phyloP scores from a whole-genome alignment of 2,888 invertebrate genomes.

The Rhodophaea formosa region DNA sequence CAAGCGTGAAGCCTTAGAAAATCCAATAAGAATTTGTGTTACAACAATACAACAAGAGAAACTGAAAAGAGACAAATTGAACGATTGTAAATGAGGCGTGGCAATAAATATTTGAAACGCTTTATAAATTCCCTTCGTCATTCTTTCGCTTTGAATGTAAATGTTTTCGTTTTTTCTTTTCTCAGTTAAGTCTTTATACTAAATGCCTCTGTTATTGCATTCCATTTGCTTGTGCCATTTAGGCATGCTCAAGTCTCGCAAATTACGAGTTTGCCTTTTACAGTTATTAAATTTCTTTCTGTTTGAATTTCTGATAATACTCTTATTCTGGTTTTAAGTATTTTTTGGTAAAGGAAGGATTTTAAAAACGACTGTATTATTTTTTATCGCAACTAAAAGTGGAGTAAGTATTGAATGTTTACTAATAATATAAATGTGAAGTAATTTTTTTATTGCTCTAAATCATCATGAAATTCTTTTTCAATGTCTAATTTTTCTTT shows the following conservation, averaged over 20 bases:
- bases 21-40: conserved; percentile 21
- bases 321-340: too few species aligned
- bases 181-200: conserved; percentile 25
- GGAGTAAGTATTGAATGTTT: too few species aligned
- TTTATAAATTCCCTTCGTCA: conserved; percentile 33
- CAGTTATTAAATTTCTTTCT: background rate
- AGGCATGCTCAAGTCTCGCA: conserved; percentile 11
- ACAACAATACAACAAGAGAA: conserved; percentile 23
- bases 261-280: background rate
- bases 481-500: too few species aligned
- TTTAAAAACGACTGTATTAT: too few species aligned
- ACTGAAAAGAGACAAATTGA: conserved; percentile 28
- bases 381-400: too few species aligned
- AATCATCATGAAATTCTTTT: too few species aligned
- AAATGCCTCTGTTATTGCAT: conserved; percentile 21
- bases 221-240: conserved; percentile 22
- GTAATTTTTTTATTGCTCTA: too few species aligned
- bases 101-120: conserved; percentile 33
- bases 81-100: conserved; percentile 30
- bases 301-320: too few species aligned
- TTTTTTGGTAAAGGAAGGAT: too few species aligned
- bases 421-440: too few species aligned
- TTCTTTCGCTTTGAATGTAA: conserved; percentile 27
- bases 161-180: conserved; percentile 22
- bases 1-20: conserved; percentile 1